Percentiles rank a stretch among this genome's conserved stretches.
Conservation (phyloP, 2,888 invertebrate genomes). For the Agonopterix subpropinquella region DNA sequence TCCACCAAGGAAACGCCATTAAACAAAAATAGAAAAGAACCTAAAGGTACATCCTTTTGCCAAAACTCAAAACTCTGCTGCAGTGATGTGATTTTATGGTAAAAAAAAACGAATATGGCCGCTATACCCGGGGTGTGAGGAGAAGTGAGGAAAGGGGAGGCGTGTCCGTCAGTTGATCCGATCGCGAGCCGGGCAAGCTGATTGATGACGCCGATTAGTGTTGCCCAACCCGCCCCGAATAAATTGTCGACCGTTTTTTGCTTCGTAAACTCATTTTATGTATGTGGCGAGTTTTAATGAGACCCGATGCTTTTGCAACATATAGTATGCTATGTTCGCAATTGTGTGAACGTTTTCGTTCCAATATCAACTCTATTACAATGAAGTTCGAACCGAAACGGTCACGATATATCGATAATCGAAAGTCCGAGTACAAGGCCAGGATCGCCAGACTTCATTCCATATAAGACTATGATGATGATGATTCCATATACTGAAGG, state of each 20-base stretch:
- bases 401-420: too few species aligned
- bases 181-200: conserved; percentile 56
- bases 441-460: too few species aligned
- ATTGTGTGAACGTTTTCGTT: too few species aligned
- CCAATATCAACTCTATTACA: too few species aligned
- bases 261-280: conserved; percentile 52
- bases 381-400: too few species aligned
- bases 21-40: too few species aligned
- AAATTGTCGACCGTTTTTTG: conserved; percentile 70
- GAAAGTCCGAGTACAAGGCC: too few species aligned
- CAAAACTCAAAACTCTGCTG: background rate
- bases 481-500: too few species aligned
- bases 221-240: conserved; percentile 67
- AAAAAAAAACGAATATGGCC: background rate
- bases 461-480: too few species aligned
- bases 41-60: too few species aligned
- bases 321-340: too few species aligned
- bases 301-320: background rate
- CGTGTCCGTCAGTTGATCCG: conserved; percentile 66
- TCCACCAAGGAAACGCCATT: too few species aligned
- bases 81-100: background rate
- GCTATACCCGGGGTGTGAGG: conserved; percentile 13
- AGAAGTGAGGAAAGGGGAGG: conserved; percentile 23
- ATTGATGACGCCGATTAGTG: conserved; percentile 75
- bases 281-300: conserved; percentile 2